Conservation (phyloP, 2,797 vertebrate species). For the Sphaeramia orbicularis region DNA sequence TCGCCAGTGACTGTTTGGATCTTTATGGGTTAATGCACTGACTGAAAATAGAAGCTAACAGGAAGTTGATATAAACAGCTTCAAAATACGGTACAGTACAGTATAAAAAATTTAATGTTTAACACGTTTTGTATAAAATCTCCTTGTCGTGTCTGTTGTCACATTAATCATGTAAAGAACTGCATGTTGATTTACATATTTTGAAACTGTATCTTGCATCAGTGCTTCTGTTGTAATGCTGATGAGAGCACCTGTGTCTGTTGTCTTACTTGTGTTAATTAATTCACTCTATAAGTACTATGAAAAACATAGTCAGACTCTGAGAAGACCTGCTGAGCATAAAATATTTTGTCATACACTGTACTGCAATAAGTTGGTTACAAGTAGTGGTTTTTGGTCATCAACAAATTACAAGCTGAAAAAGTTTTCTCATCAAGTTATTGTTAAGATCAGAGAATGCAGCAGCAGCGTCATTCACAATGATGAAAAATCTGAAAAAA, state of each 20-base stretch:
- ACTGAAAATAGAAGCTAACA: too few species aligned
- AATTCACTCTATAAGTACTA: constrained; percentile 13
- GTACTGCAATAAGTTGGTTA: background rate
- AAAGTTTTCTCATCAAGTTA: too few species aligned
- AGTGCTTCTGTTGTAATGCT: constrained; percentile 19
- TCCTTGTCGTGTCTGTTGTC: background rate
- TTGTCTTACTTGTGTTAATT: constrained; percentile 10
- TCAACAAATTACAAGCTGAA: too few species aligned
- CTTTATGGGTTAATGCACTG: too few species aligned
- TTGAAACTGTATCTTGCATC: background rate
- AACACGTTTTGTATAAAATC: background rate
- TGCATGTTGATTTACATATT: background rate
- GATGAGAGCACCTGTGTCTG: constrained; percentile 15
- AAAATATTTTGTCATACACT: background rate
- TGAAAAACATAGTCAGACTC: background rate
- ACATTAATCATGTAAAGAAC: background rate
- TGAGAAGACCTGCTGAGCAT: background rate
- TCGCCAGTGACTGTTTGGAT: too few species aligned
- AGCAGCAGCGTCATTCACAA: too few species aligned
- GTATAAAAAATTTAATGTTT: too few species aligned
- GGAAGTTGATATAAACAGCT: background rate
- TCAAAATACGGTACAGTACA: too few species aligned
- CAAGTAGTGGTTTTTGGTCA: background rate
- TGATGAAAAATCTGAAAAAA: too few species aligned
- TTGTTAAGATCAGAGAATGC: too few species aligned